Conservation (phyloP, 2,113 vertebrate species). For the Bostrychus sinensis region DNA sequence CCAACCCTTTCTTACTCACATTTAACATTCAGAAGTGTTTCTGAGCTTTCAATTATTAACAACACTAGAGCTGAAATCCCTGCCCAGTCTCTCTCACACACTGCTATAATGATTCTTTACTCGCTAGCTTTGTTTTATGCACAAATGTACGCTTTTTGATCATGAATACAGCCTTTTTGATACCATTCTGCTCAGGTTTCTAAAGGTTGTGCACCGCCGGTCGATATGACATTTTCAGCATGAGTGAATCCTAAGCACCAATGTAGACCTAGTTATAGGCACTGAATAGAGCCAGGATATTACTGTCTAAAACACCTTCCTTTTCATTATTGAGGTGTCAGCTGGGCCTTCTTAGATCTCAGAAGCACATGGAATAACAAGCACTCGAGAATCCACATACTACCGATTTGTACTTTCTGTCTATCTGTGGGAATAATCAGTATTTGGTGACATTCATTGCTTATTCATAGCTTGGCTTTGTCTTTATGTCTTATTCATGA, state of each 20-base stretch:
- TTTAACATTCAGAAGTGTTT: too few relatives aligned
- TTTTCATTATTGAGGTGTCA: constrained; percentile 55
- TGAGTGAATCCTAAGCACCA: constrained; percentile 18
- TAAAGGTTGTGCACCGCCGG: constrained; percentile 19
- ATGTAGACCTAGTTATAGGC: constrained; percentile 9
- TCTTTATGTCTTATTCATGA: constrained; percentile 66
- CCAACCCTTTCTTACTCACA: too few relatives aligned
- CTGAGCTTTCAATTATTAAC: too few relatives aligned
- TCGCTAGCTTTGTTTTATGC: not conserved
- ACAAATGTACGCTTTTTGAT: too few relatives aligned
- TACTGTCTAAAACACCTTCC: constrained; percentile 46
- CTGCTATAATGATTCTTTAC: not conserved
- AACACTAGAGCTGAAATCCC: too few relatives aligned
- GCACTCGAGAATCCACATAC: not conserved
- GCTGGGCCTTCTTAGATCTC: constrained; percentile 50
- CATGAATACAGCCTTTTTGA: not conserved
- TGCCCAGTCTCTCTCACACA: too few relatives aligned
- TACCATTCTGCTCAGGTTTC: constrained; percentile 16
- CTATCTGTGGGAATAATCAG: constrained; percentile 66
- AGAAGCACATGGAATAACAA: constrained; percentile 32
- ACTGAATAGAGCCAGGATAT: constrained; percentile 43
- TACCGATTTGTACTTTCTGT: constrained; percentile 42
- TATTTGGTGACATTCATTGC: constrained; percentile 61
- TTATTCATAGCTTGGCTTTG: constrained; percentile 64
- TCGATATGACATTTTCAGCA: constrained; percentile 42